phyloP scores from a whole-genome alignment of 2,888 invertebrate genomes.

The Pheosia tremula region DNA sequence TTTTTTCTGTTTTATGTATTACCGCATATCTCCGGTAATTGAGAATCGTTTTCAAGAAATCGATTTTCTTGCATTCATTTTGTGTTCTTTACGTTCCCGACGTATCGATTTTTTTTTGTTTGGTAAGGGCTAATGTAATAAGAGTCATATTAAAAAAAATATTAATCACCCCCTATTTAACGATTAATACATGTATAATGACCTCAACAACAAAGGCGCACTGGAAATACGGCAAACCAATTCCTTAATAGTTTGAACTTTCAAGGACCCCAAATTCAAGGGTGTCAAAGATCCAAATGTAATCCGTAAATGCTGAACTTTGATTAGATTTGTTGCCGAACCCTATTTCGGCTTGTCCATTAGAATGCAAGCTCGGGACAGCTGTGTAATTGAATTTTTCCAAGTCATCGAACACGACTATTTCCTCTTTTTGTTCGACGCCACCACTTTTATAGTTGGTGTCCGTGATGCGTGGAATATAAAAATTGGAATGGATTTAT shows the following conservation, averaged over 20 bases:
- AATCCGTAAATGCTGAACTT: conserved; percentile 47
- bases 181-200: background rate
- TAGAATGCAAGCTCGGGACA: conserved; percentile 60
- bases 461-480: conserved; percentile 43
- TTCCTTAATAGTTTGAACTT: conserved; percentile 23
- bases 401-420: conserved; percentile 55
- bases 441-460: conserved; percentile 39
- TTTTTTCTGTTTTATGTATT: too few relatives aligned
- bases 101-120: too few relatives aligned
- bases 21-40: too few relatives aligned
- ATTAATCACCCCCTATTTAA: background rate
- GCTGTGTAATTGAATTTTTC: conserved; percentile 68
- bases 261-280: conserved; percentile 23
- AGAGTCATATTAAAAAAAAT: too few relatives aligned
- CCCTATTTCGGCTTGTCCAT: conserved; percentile 47
- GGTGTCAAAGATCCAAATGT: conserved; percentile 29
- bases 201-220: background rate
- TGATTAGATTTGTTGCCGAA: conserved; percentile 56
- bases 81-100: too few relatives aligned
- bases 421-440: conserved; percentile 32
- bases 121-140: too few relatives aligned
- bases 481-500: conserved; percentile 29
- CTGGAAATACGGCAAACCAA: background rate
- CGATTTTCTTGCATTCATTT: too few relatives aligned
- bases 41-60: too few relatives aligned